Evolutionary conservation across 1,140 invertebrate genomes (phyloP).

Genomic region (Probaryconus sp.): DNA sequence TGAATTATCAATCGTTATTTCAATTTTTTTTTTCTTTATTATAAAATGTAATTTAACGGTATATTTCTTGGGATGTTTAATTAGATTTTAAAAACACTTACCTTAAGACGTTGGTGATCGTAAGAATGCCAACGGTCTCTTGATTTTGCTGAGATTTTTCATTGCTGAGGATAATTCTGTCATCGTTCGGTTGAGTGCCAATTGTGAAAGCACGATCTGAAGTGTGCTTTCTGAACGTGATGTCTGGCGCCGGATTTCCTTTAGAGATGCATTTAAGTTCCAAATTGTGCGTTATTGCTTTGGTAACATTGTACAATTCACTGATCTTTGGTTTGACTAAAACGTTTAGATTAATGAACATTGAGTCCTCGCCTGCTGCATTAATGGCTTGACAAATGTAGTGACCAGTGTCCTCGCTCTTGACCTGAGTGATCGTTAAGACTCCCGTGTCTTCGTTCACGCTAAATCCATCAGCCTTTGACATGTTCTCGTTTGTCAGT

Average conservation of each 20-base stretch:
- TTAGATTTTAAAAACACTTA: slow-evolving; percentile 6
- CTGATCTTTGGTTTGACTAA: slow-evolving; percentile 89
- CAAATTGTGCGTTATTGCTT: slow-evolving; percentile 81
- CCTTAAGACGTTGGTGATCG: slow-evolving; percentile 76
- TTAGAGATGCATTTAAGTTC: slow-evolving; percentile 86
- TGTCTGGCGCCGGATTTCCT: slow-evolving; percentile 86
- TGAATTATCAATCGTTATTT: slow-evolving; percentile 14
- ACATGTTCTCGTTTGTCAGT: slow-evolving; percentile 83
- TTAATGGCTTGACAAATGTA: slow-evolving; percentile 92
- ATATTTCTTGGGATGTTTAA: too few species aligned
- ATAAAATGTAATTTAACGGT: slow-evolving; percentile 5
- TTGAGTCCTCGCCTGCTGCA: slow-evolving; percentile 83
- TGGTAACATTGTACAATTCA: slow-evolving; percentile 86
- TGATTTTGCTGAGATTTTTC: slow-evolving; percentile 79
- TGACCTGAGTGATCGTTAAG: slow-evolving; percentile 86
- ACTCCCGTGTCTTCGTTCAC: slow-evolving; percentile 85
- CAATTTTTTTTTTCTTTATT: not conserved
- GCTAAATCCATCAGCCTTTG: slow-evolving; percentile 83
- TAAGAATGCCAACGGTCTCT: slow-evolving; percentile 82
- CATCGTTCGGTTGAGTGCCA: slow-evolving; percentile 81
- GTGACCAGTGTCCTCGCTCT: slow-evolving; percentile 86
- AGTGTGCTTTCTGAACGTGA: slow-evolving; percentile 85
- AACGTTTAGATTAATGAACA: slow-evolving; percentile 82
- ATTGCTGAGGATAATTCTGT: slow-evolving; percentile 81
- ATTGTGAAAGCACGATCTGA: slow-evolving; percentile 79